Evolutionary conservation across 1,140 invertebrate species (phyloP), one percentile per base, ranked within the genome.

Genomic region (Octopus bimaculoides): DNA sequence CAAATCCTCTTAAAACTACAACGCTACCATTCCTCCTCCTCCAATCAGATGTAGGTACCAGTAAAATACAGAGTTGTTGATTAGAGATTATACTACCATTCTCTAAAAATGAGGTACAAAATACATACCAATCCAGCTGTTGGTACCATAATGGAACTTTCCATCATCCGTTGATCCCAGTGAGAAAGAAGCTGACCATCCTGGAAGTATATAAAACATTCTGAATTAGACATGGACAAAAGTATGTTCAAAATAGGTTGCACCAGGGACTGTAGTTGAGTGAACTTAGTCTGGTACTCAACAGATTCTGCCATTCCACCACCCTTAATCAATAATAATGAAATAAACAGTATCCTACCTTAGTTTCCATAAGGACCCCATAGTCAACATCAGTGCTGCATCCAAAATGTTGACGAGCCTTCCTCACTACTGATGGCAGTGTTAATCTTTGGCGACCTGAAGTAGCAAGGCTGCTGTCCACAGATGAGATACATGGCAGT

Each of bases 331-430:
- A 41, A 41, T 41, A 41, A 41, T 41, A 41, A 41, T 41, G 26
- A 41, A 41, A 41, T 41, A 41, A 41, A 41, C 26, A 41, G 26
- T 41, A 41, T 71, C 66, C 14, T 71, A 71, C 66, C 66, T 71
- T 71, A 6, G 66, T 71, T 71, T 71, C 66, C 66, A 71, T 71
- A 14, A 71, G 14, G 66, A 71, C 66, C 5, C 66, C 66, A 71
- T 71, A 71, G 9, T 71, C 26, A 20, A 12, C 14, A 17, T 14
- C 26, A 71, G 8, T 71, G 66, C 52, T 26, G 4, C 74, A 75
- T 14, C 26, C 74, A 52, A 75, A 75, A 53, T 75, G 74, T 75
- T 75, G 74, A 17, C 52, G 74, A 41, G 74, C 52, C 52, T 75
- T 52, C 52, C 14, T 53, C 7, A 75, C 20, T 4, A 75, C 74